A percentile compares a stretch with the other conserved stretches of the same genome.
phyloP scores from a whole-genome alignment of 2,113 vertebrate species.

The Eurypyga helias region DNA sequence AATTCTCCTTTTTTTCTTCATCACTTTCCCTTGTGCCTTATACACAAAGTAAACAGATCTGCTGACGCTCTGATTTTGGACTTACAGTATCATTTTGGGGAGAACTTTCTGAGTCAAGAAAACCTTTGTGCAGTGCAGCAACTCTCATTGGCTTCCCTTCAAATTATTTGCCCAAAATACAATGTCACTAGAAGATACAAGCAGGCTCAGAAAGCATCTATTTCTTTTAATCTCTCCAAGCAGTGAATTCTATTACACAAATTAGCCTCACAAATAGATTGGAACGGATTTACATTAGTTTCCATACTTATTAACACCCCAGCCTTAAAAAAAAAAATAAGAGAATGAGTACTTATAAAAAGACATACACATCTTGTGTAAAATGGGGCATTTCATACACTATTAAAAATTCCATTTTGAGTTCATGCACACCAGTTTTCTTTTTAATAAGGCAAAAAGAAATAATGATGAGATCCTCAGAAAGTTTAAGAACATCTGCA shows the following conservation, averaged over 20 bases:
- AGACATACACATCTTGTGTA: background rate
- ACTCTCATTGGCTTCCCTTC: background rate
- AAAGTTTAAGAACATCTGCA: rapidly evolving
- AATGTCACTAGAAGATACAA: background rate
- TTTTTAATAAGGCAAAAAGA: background rate
- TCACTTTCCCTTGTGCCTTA: background rate
- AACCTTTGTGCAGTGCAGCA: background rate
- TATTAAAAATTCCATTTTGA: background rate
- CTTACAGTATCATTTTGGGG: background rate
- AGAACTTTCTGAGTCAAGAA: background rate
- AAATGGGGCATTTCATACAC: background rate
- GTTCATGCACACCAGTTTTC: background rate
- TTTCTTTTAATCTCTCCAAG: background rate
- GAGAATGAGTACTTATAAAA: background rate
- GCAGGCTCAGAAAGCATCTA: background rate
- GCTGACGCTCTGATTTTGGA: background rate
- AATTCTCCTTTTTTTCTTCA: background rate
- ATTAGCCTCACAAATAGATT: background rate
- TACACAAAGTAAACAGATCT: background rate
- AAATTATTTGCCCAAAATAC: background rate
- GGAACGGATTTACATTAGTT: background rate
- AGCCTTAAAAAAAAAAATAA: background rate
- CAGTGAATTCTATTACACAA: background rate
- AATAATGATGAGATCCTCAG: background rate
- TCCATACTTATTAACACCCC: background rate